Evolutionary conservation across 2,113 vertebrate species (phyloP).

Genomic region (Romanogobio albipinnatus): DNA sequence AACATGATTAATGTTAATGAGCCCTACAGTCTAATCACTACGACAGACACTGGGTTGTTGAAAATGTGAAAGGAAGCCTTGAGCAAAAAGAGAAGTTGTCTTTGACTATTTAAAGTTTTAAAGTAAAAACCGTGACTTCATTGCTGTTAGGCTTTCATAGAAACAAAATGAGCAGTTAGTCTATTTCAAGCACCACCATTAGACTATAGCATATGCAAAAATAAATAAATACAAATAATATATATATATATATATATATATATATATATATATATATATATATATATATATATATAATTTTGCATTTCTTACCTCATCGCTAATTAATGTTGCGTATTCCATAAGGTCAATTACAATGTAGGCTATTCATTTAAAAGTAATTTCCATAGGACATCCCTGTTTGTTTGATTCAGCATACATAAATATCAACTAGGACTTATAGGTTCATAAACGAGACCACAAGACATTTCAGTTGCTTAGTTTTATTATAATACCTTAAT

Average conservation of each 20-base stretch:
- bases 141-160: not conserved
- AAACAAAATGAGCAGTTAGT: not conserved
- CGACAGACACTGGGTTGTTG: not conserved
- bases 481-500: slow-evolving; percentile 54
- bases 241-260: too few species aligned
- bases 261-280: too few species aligned
- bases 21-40: not conserved
- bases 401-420: not conserved
- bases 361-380: not conserved
- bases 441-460: not conserved
- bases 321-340: not conserved
- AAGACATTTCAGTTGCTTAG: not conserved
- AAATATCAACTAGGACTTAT: not conserved
- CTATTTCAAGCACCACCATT: not conserved
- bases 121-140: not conserved
- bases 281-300: too few species aligned
- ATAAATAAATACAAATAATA: too few species aligned
- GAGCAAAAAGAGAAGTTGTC: not conserved
- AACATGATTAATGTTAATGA: not conserved
- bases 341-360: not conserved
- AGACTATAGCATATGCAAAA: too few species aligned
- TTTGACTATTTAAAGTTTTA: not conserved
- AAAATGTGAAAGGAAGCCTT: not conserved
- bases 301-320: not conserved
- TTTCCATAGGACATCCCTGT: not conserved